Conservation (phyloP, 2,888 invertebrate genomes). For the Euclidia mi region DNA sequence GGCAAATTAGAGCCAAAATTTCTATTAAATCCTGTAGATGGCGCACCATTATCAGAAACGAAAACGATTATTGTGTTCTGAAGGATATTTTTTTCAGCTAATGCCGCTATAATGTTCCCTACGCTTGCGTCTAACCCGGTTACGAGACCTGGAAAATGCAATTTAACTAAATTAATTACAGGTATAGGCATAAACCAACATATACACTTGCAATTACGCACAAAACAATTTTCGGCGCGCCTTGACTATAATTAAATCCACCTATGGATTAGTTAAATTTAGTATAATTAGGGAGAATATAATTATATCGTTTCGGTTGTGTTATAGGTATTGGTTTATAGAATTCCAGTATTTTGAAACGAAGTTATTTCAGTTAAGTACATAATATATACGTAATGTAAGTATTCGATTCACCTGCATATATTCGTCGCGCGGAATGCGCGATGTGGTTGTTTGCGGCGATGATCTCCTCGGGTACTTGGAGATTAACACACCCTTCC, state of each 20-base stretch:
- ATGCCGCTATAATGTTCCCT: constrained; percentile 92
- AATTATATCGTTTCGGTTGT: neutral
- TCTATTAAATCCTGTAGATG: constrained; percentile 90
- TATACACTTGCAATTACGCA: constrained; percentile 9
- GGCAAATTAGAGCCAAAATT: constrained; percentile 94
- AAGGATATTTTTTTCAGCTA: constrained; percentile 91
- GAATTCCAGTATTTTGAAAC: no score
- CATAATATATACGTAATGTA: neutral
- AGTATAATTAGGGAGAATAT: constrained; percentile 2
- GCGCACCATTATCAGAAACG: constrained; percentile 95
- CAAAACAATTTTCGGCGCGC: neutral
- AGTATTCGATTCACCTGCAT: constrained; percentile 89
- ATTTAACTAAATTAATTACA: constrained; percentile 5
- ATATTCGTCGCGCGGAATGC: constrained; percentile 92
- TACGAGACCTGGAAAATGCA: constrained; percentile 86
- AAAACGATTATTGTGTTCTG: constrained; percentile 95
- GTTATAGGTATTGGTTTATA: neutral
- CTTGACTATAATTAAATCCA: neutral
- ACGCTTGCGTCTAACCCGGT: constrained; percentile 94
- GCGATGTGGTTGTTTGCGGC: constrained; percentile 92
- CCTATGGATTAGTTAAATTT: constrained; percentile 4
- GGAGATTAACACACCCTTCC: constrained; percentile 92
- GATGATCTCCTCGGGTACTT: constrained; percentile 92
- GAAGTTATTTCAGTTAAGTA: neutral
- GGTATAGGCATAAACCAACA: constrained; percentile 4